A percentile compares a stretch with the other conserved stretches of the same genome.
Evolutionary conservation across 64 coral and sea anemone genomes (phyloP).

Genomic region (Platygyra sinensis): DNA sequence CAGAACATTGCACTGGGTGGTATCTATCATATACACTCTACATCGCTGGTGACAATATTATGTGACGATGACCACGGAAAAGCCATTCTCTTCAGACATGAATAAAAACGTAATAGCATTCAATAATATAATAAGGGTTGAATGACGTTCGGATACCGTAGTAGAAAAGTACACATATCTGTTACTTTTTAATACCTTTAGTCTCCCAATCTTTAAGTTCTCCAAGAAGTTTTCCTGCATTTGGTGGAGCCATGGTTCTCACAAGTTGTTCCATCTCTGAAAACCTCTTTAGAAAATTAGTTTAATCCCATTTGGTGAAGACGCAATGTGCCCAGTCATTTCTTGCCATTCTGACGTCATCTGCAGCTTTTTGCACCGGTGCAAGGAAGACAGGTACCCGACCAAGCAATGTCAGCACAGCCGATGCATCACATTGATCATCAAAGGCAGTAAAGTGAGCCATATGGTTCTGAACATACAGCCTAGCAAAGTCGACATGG

Average conservation of each 20-base stretch:
- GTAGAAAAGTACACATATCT: neutral
- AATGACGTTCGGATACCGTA: too few species aligned
- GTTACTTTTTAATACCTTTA: neutral
- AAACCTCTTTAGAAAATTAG: constrained; percentile 13
- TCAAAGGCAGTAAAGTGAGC: constrained; percentile 37
- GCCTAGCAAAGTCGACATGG: constrained; percentile 39
- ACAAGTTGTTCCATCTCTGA: constrained; percentile 11
- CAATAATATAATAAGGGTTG: too few species aligned
- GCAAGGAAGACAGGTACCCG: neutral
- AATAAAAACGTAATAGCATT: too few species aligned
- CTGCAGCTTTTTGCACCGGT: constrained; percentile 3
- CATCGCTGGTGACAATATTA: too few species aligned
- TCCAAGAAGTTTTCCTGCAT: constrained; percentile 13
- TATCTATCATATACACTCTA: too few species aligned
- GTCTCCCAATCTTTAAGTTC: constrained; percentile 34
- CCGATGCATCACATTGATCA: constrained; percentile 29
- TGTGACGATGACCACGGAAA: too few species aligned
- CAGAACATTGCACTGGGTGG: neutral
- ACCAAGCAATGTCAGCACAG: constrained; percentile 15
- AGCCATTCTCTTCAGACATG: too few species aligned
- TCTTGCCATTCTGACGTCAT: neutral
- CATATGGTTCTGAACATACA: constrained; percentile 32
- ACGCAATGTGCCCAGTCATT: constrained; percentile 28
- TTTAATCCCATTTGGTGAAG: neutral
- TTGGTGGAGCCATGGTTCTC: neutral